Evolutionary conservation across 2,888 invertebrate species (phyloP).

Genomic region (Tenthredo amoena): DNA sequence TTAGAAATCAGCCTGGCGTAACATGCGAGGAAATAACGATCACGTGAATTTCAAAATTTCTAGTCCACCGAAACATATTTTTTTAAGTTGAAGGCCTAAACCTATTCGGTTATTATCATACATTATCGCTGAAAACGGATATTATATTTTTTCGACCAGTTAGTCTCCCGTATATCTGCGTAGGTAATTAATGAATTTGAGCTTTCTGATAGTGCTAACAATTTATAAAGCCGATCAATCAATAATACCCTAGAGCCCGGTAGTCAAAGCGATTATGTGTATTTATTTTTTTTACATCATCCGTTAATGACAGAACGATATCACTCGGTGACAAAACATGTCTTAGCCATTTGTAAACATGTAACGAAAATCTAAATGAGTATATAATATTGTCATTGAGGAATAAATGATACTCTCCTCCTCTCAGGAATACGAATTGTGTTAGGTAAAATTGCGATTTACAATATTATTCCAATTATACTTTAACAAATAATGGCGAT

Average conservation of each 20-base stretch:
- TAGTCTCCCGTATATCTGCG: not conserved
- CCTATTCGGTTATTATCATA: not conserved
- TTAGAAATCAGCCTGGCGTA: not conserved
- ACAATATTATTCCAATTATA: too few relatives aligned
- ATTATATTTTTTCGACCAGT: not conserved
- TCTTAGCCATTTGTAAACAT: too few relatives aligned
- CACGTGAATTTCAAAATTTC: not conserved
- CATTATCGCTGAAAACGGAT: not conserved
- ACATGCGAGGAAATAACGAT: not conserved
- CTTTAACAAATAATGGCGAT: too few relatives aligned
- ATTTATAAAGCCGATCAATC: slow-evolving; percentile 14
- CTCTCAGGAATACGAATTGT: too few relatives aligned
- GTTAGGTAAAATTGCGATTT: too few relatives aligned
- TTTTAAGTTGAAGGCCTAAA: not conserved
- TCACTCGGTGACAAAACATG: not conserved
- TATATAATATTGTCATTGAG: too few relatives aligned
- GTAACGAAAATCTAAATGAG: too few relatives aligned
- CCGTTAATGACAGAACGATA: not conserved
- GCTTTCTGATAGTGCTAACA: not conserved
- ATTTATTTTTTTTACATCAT: not conserved
- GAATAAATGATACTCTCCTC: too few relatives aligned
- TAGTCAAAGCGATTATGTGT: not conserved
- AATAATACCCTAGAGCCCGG: not conserved
- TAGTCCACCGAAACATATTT: not conserved
- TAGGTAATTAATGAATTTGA: slow-evolving; percentile 8